Base-by-base conservation (phyloP, 2,888 invertebrate genomes). In the Drosophila gaucha region DNA sequence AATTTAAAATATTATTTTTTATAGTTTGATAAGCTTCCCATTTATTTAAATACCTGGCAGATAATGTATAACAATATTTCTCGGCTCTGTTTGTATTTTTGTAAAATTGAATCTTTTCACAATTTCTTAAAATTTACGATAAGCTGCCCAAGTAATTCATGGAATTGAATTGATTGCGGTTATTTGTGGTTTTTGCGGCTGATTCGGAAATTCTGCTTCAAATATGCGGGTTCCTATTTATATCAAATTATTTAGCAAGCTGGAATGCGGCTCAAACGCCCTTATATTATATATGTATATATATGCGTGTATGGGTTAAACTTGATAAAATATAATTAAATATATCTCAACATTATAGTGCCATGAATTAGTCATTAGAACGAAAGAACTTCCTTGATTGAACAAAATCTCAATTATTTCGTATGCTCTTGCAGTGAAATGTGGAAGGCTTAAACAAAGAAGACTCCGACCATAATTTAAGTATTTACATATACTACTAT, bases 211-310 rank as follows among this genome's bases (percentile, higher is more conserved):
- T 36, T 14, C 9, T 10, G 35, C 10, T 6, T 10, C 6, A 12
- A 56, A 38, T 35, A 66, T 71, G 71, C 66, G 60, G 66, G 60
- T 36, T 14, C 26, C 14, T 38, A 49, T 46, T 50, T 35, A 46
- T 49, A 41, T n/a, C 6, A 14, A 28, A 55, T n/a, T 51, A 14
- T 46, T 38, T 54, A 16, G 6, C 35, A 18, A 9, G 8, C 35
- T 36, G 20, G n/a, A 28, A 6, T 35, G 22, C 24, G 14, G 50
- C 41, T 38, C 28, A 35, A 33, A 30, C 5, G 14, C 51, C 43
- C 55, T 49, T 49, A 60, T 56, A 18, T 22, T 14, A 16, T n/a
- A 12, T 6, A 16, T 49, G 3, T 20, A 6, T 43, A 2, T 20
- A 6, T 43, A 2, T 1, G 16, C 14, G 14, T 31, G 20, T 20